phyloP scores from a whole-genome alignment of 2,797 vertebrate species.

The Vireo griseus region DNA sequence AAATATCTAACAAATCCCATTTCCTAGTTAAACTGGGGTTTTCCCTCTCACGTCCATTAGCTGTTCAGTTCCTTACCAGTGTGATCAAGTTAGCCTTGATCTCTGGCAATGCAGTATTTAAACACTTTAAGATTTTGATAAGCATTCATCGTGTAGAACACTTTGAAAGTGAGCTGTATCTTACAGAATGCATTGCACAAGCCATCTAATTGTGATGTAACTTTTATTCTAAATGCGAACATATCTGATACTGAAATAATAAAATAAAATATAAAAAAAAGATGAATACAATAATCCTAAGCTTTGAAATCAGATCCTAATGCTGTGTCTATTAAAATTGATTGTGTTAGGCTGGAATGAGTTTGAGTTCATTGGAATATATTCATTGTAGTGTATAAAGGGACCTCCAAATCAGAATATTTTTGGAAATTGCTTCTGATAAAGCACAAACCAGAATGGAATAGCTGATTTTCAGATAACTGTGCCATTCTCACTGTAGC shows the following conservation, averaged over 20 bases:
- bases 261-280: background rate
- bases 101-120: background rate
- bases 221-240: background rate
- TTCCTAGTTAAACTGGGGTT: background rate
- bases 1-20: background rate
- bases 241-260: background rate
- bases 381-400: background rate
- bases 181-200: background rate
- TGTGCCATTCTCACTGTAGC: background rate
- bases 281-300: background rate
- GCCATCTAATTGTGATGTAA: background rate
- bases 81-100: background rate
- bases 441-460: background rate
- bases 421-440: background rate
- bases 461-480: slow-evolving; percentile 8
- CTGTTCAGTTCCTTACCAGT: background rate
- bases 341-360: background rate
- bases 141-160: slow-evolving; percentile 1
- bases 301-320: slow-evolving; percentile 8
- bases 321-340: background rate
- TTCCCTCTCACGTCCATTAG: background rate
- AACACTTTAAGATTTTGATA: background rate
- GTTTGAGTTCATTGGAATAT: background rate
- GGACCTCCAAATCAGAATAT: background rate
- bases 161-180: background rate